Conservation (phyloP, 2,797 vertebrate species). For the Protosalanx chinensis region DNA sequence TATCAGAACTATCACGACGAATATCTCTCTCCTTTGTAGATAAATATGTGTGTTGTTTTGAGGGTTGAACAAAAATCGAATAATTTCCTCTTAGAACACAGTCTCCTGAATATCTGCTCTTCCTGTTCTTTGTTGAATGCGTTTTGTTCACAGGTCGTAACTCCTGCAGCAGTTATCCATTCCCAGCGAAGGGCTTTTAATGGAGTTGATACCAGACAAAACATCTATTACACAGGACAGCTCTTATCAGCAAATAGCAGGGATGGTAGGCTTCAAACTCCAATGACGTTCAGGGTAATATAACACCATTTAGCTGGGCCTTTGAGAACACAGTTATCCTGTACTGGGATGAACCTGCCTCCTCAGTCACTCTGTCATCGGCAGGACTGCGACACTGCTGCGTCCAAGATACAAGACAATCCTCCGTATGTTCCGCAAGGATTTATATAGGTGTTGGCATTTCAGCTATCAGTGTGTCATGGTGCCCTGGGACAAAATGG, state of each 20-base stretch:
- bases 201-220: constrained; percentile 57
- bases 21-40: not conserved
- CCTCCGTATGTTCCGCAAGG: constrained; percentile 18
- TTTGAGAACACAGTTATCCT: constrained; percentile 24
- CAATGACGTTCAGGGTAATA: constrained; percentile 59
- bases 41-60: not conserved
- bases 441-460: constrained; percentile 38
- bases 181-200: constrained; percentile 70
- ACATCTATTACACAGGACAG: constrained; percentile 69
- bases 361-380: constrained; percentile 44
- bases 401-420: constrained; percentile 42
- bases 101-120: constrained; percentile 63
- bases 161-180: constrained; percentile 65
- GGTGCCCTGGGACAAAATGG: constrained; percentile 33
- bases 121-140: constrained; percentile 70
- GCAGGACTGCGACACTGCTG: not conserved
- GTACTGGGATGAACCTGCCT: constrained; percentile 34
- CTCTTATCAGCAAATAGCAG: constrained; percentile 48
- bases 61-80: constrained; percentile 49
- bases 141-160: constrained; percentile 71
- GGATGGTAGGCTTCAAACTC: constrained; percentile 33
- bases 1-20: not conserved
- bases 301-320: constrained; percentile 52
- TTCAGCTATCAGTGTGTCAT: constrained; percentile 27
- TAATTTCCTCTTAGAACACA: constrained; percentile 60